These are phyloP conservation scores for Sebastiscus albofasciatus DNA, from an alignment of 2,797 vertebrate genomes.

Conservation along the genomic window DNA sequence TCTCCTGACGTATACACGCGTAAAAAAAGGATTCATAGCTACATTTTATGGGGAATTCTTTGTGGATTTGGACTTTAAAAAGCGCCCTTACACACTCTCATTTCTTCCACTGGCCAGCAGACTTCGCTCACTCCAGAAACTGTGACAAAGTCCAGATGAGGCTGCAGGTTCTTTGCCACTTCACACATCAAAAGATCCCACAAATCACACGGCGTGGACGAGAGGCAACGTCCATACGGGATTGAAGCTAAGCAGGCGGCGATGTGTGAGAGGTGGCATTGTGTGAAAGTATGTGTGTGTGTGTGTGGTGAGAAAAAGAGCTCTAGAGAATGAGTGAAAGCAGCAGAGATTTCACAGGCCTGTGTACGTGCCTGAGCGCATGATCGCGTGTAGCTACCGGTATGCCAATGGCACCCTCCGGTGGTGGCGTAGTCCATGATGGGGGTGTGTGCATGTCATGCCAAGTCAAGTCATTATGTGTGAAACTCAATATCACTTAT, in stretches of 20 bases:
- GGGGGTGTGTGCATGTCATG: background rate
- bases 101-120: background rate
- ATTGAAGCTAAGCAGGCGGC: constrained; percentile 46
- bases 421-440: constrained; percentile 13
- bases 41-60: background rate
- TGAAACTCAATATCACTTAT: background rate
- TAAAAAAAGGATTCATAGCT: background rate
- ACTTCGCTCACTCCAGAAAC: constrained; percentile 34
- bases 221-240: constrained; percentile 19
- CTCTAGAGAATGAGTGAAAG: constrained; percentile 37
- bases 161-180: constrained; percentile 43
- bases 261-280: constrained; percentile 36
- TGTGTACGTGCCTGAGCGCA: constrained; percentile 40
- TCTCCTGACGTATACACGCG: background rate
- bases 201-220: constrained; percentile 44
- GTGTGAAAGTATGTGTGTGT: constrained; percentile 19
- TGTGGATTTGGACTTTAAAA: background rate
- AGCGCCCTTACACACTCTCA: background rate
- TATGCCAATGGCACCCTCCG: constrained; percentile 58
- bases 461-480: background rate
- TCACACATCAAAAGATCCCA: constrained; percentile 64
- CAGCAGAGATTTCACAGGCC: constrained; percentile 24
- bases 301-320: background rate
- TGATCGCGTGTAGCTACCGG: background rate
- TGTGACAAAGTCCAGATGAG: constrained; percentile 62